These are phyloP conservation scores for Drosophila ochracea DNA, from an alignment of 2,888 invertebrate genomes.

Conservation along the genomic window DNA sequence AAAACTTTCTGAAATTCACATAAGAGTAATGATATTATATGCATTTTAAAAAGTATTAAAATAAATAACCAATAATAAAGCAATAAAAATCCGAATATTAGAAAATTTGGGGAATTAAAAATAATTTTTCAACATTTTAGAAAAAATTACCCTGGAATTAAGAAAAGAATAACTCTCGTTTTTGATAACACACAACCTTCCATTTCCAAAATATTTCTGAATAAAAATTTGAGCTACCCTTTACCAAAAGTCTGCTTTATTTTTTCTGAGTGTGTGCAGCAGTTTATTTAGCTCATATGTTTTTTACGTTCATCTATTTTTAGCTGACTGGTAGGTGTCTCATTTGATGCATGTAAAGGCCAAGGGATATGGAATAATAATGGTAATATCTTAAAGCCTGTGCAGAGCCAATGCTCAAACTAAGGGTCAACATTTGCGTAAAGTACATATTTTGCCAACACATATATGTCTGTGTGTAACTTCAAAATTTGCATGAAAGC, in stretches of 20 bases:
- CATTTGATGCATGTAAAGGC: not conserved
- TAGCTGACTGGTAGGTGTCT: constrained; percentile 8
- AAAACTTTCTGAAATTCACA: too few relatives aligned
- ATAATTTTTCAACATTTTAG: too few relatives aligned
- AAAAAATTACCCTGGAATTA: too few relatives aligned
- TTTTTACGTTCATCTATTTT: not conserved
- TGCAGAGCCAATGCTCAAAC: not conserved
- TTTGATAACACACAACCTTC: not conserved
- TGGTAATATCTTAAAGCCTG: not conserved
- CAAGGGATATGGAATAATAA: constrained; percentile 1
- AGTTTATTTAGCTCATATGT: not conserved
- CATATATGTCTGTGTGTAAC: not conserved
- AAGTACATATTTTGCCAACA: constrained; percentile 1
- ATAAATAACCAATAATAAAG: too few relatives aligned
- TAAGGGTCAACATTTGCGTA: constrained; percentile 17
- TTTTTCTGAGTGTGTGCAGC: not conserved
- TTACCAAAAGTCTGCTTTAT: not conserved
- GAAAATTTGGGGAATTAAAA: too few relatives aligned
- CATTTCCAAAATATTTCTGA: not conserved
- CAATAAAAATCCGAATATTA: too few relatives aligned
- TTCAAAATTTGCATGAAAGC: constrained; percentile 52
- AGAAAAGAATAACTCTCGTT: not conserved
- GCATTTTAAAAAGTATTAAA: too few relatives aligned
- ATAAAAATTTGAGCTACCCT: not conserved
- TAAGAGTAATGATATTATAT: too few relatives aligned